These are phyloP conservation scores for Gortyna flavago DNA, from an alignment of 2,888 invertebrate species.

Conservation along the genomic window DNA sequence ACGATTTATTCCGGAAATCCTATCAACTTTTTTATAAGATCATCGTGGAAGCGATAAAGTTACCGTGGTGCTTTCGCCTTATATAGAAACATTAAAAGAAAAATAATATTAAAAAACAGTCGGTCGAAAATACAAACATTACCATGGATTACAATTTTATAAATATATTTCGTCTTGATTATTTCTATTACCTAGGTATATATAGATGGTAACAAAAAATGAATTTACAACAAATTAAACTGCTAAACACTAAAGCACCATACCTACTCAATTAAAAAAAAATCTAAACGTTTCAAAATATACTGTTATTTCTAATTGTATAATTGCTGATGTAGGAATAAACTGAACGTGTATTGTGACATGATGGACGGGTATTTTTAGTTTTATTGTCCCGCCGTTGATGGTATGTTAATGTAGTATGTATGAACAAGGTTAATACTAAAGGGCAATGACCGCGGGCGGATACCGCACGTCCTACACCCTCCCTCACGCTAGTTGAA, in stretches of 20 bases:
- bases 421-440: conserved; percentile 78
- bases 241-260: neutral
- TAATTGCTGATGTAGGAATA: conserved; percentile 15
- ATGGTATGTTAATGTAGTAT: conserved; percentile 63
- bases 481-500: conserved; percentile 64
- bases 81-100: neutral
- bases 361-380: conserved; percentile 41
- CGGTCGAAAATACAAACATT: neutral
- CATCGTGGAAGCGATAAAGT: neutral
- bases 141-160: neutral
- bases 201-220: conserved; percentile 2
- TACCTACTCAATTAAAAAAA: neutral
- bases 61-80: neutral
- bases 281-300: neutral
- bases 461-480: conserved; percentile 77
- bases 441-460: conserved; percentile 79
- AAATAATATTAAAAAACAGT: neutral
- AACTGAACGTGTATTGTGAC: conserved; percentile 19
- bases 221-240: neutral
- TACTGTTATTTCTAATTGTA: conserved; percentile 16
- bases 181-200: neutral
- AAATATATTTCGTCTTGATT: neutral
- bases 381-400: conserved; percentile 42
- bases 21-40: neutral
- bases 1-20: no score